Evolutionary conservation across 1,140 invertebrate species (phyloP).

Genomic region (Drosophila jambulina): DNA sequence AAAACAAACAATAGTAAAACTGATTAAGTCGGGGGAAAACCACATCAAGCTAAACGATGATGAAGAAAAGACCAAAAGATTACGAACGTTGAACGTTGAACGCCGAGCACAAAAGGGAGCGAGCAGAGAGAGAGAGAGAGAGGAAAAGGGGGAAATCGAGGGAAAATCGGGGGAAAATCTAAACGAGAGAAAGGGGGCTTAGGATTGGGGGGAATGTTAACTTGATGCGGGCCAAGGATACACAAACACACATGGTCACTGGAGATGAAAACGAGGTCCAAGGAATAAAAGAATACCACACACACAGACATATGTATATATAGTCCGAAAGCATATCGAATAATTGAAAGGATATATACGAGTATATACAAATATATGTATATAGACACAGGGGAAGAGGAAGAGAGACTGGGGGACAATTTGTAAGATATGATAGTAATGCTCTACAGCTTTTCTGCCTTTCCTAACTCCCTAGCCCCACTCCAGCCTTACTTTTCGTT

Average conservation of each 20-base stretch:
- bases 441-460: conserved; percentile 38
- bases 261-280: conserved; percentile 70
- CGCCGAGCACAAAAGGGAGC: conserved; percentile 29
- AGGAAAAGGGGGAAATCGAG: background rate
- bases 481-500: background rate
- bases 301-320: conserved; percentile 2
- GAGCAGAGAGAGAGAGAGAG: background rate
- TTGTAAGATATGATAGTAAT: conserved; percentile 81
- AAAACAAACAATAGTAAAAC: conserved; percentile 83
- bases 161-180: background rate
- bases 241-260: conserved; percentile 53
- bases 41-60: conserved; percentile 83
- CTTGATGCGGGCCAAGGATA: conserved; percentile 58
- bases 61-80: conserved; percentile 83
- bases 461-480: background rate
- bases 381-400: background rate
- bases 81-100: conserved; percentile 70
- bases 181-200: background rate
- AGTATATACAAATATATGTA: conserved; percentile 41
- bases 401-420: conserved; percentile 51
- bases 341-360: conserved; percentile 78
- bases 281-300: conserved; percentile 47
- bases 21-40: conserved; percentile 81
- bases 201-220: conserved; percentile 18
- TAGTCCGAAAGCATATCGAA: conserved; percentile 59